Base-by-base conservation (phyloP, 2,113 vertebrate species). In the Otocyon megalotis region DNA sequence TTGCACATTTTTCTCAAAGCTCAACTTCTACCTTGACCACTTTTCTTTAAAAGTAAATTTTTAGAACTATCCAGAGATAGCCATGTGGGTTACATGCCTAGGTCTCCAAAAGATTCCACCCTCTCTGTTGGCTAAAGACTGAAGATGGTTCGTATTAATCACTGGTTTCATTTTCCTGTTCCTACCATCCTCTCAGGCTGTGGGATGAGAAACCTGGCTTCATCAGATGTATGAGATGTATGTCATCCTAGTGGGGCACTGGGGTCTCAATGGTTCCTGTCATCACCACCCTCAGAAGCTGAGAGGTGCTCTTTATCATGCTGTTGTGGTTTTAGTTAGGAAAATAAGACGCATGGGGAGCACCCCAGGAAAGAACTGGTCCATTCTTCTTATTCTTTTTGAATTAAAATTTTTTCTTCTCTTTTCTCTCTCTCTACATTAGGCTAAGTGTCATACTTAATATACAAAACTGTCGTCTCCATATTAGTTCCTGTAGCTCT, bases 31-130 rank as follows among this genome's bases (percentile, higher is more conserved):
- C 72, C 30, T 76, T 58, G 30, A 14, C 3, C 26, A 82, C 15
- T 93, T 71, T 71, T 32, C 69, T 96, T 74, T 88, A 84, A 76
- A 95, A 86, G 12, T 74, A n/a, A 11, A 67, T 77, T 86, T 88
- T 88, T n/a, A 58, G 37, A 85, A 82, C 74, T 72, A 53, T 88
- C 56, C 30, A 83, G 35, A 79, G 54, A 4, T 15, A n/a, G 54
- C 48, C 37, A 62, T 9, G 56, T 60, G 3, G 20, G n/a, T 87
- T n/a, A n/a, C 5, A 84, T 26, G 8, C 8, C 6, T 11, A 7
- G 17, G 30, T 89, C 35, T 93, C 32, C 35, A 54, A 53, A 56
- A 19, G 76, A 48, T 48, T 4, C 8, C 12, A 63, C 26, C 10
- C 35, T 90, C 54, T 26, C 16, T 19, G 24, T 22, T 54, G 54